Evolutionary conservation across 2,797 vertebrate species (phyloP).

Genomic region (Tachyglossus aculeatus): DNA sequence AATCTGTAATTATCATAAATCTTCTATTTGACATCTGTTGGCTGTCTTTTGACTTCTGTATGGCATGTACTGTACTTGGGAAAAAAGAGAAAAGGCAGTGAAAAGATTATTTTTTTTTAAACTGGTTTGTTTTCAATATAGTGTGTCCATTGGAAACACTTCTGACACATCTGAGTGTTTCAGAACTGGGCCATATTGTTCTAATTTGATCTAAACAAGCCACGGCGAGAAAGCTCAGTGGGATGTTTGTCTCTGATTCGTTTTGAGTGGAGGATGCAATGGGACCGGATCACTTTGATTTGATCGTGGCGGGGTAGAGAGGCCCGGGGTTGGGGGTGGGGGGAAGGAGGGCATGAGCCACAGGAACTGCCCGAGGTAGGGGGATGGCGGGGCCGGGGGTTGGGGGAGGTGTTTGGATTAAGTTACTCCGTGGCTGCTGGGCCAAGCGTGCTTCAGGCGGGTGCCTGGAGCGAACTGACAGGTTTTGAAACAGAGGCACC

Average conservation of each 20-base stretch:
- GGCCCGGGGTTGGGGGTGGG: constrained; percentile 50
- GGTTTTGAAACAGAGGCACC: too few species aligned
- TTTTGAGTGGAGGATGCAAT: constrained; percentile 26
- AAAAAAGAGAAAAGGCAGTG: constrained; percentile 24
- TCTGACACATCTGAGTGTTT: constrained; percentile 20
- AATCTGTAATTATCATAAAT: constrained; percentile 26
- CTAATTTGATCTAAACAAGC: constrained; percentile 33
- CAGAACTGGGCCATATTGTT: constrained; percentile 42
- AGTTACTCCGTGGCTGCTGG: too few species aligned
- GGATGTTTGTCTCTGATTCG: constrained; percentile 40
- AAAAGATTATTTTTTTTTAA: constrained; percentile 30
- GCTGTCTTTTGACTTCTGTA: constrained; percentile 47
- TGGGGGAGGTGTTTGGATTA: too few species aligned
- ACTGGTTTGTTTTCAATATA: constrained; percentile 41
- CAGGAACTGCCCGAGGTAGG: too few species aligned
- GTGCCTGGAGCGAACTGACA: too few species aligned
- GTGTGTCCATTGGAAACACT: constrained; percentile 21
- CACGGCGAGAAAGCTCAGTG: constrained; percentile 40
- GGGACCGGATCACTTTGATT: constrained; percentile 50
- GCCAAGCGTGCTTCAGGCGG: too few species aligned
- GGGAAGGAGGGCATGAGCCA: too few species aligned
- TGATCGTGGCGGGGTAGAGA: constrained; percentile 39
- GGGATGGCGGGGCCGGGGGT: too few species aligned
- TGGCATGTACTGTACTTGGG: constrained; percentile 11
- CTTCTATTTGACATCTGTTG: constrained; percentile 14